These are phyloP conservation scores for Epicauta chinensis DNA, from an alignment of 1,140 invertebrate genomes.

Conservation along the genomic window DNA sequence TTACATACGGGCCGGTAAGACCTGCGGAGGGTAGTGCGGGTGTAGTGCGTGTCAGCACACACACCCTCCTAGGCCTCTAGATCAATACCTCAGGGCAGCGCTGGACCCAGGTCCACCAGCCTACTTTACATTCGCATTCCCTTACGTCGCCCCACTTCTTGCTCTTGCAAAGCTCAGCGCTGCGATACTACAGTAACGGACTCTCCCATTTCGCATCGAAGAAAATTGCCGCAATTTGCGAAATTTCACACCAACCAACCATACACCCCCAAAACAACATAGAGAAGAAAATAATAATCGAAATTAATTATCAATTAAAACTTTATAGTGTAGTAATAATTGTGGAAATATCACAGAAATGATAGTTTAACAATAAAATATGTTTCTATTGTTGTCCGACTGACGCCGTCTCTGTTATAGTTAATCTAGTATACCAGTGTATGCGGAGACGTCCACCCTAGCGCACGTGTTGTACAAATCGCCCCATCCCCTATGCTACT, in stretches of 20 bases:
- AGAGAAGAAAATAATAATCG: no score
- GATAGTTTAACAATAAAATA: no score
- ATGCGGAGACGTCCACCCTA: conserved; percentile 27
- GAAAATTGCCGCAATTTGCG: no score
- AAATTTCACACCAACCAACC: no score
- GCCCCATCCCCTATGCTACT: conserved; percentile 2
- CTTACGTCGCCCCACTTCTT: conserved; percentile 23
- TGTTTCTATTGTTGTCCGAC: no score
- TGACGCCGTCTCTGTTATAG: conserved; percentile 21
- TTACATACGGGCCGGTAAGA: conserved; percentile 34
- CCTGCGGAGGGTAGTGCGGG: conserved; percentile 19
- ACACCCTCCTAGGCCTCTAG: conserved; percentile 37
- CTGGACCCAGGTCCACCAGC: conserved; percentile 42
- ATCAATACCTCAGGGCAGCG: conserved; percentile 44
- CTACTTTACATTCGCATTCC: conserved; percentile 42
- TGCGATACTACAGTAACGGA: conserved; percentile 8
- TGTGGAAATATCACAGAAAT: no score
- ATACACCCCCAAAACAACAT: no score
- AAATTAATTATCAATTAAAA: no score
- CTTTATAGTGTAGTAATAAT: no score
- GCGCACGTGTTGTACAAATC: conserved; percentile 30
- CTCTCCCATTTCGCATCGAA: no score
- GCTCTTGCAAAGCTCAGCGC: conserved; percentile 34
- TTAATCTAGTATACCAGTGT: conserved; percentile 28
- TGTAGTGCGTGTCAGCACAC: conserved; percentile 41